Evolutionary conservation across 92 coral and sea anemone genomes (phyloP), one percentile per base, ranked within the genome.

Genomic region (Zoanthus gigantus): DNA sequence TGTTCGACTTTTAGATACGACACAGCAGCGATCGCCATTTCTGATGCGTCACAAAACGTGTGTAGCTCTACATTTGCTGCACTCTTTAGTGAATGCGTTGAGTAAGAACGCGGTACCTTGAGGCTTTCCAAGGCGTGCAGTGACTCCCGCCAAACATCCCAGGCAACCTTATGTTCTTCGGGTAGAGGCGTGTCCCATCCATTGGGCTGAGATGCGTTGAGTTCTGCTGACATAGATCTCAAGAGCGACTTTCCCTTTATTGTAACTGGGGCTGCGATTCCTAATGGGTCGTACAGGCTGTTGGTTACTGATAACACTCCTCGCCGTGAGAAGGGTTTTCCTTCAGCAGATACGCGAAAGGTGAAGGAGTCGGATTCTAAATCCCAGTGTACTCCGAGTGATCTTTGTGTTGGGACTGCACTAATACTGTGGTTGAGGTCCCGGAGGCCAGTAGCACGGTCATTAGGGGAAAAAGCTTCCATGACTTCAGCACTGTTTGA

Each of bases 301-400:
- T 86, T 92, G 5, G 89, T 86, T 57, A 77, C 81, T 29, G 86
- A 83, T 30, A 92, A 60, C n/a, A 89, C 93, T 50, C 90, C 91
- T 82, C 90, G 91, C 79, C 88, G 82, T 78, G 91, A 71, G 81
- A 89, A 89, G 11, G 90, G 83, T 84, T 92, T 92, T 71, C 73
- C 74, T 45, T 68, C 90, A 0, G 37, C 45, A 14, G 80, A 29
- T 8, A 65, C 82, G 12, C 71, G 75, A 86, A 91, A 91, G 37
- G 94, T 91, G 71, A 93, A 93, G 48, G 74, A 66, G 58, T 93
- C 90, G 10, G 73, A 16, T 29, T 83, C 28, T 18, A 90, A 76
- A 66, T 84, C 91, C 96, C 94, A 93, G 47, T 52, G 82, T 13
- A 91, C 91, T 29, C 96, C 92, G 4, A 93, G 83, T 44, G 88